Percentiles rank a stretch among this genome's conserved stretches.
phyloP scores from a whole-genome alignment of 2,888 invertebrate genomes.

The Rhamnusium bicolor region DNA sequence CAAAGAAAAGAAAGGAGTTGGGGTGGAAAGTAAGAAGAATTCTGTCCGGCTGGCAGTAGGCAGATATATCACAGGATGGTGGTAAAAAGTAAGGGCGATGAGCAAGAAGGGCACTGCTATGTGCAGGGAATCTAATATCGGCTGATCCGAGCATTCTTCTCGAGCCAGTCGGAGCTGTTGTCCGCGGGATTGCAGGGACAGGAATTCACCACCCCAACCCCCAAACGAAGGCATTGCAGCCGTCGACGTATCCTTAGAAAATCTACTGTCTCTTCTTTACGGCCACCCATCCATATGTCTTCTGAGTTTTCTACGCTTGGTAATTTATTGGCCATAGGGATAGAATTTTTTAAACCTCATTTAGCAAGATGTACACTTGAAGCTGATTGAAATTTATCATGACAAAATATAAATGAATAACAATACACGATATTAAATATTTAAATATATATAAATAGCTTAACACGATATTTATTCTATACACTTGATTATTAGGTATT shows the following conservation, averaged over 20 bases:
- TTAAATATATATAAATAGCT: not conserved
- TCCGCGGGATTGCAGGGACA: conserved; percentile 68
- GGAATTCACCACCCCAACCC: conserved; percentile 59
- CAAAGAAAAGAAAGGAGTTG: conserved; percentile 10
- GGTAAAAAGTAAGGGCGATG: conserved; percentile 39
- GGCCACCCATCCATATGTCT: conserved; percentile 5
- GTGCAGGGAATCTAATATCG: conserved; percentile 68
- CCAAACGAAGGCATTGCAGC: conserved; percentile 21
- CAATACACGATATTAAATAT: not conserved
- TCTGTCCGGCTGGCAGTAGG: conserved; percentile 31
- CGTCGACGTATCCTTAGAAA: conserved; percentile 47
- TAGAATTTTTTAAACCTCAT: conserved; percentile 5
- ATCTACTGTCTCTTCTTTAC: conserved; percentile 33
- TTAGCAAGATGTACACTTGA: not conserved
- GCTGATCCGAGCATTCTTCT: conserved; percentile 69
- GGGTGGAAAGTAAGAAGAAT: conserved; percentile 27
- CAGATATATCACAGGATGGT: conserved; percentile 37
- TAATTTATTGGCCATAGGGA: conserved; percentile 15
- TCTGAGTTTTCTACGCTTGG: conserved; percentile 8
- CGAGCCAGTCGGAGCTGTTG: conserved; percentile 66
- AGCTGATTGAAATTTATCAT: conserved; percentile 8
- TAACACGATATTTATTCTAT: too few species aligned
- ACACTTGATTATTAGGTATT: too few species aligned
- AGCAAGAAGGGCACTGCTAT: conserved; percentile 59
- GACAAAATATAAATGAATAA: not conserved